These are phyloP conservation scores for Hystrix cristata DNA, from an alignment of 2,113 vertebrate genomes.

Conservation along the genomic window DNA sequence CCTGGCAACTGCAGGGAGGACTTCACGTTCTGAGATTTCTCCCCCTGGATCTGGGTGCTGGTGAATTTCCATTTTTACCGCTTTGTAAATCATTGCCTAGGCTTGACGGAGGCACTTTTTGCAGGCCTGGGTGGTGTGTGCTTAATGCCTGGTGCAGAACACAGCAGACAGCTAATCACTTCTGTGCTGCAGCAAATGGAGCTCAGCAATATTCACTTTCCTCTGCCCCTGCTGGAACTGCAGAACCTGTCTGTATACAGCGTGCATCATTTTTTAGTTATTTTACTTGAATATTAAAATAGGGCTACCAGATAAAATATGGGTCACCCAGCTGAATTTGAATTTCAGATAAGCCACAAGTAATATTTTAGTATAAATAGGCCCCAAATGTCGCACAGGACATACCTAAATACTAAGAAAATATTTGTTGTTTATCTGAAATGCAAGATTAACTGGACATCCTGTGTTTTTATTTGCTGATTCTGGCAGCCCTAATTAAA, in stretches of 20 bases:
- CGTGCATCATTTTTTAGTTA: neutral
- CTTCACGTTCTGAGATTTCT: constrained; percentile 52
- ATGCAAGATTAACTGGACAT: neutral
- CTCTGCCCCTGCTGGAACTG: neutral
- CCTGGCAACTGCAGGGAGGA: constrained; percentile 55
- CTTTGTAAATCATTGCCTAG: constrained; percentile 59
- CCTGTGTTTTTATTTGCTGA: constrained; percentile 13
- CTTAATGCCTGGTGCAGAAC: neutral
- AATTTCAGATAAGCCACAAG: constrained; percentile 26
- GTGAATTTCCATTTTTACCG: constrained; percentile 60
- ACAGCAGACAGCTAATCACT: neutral
- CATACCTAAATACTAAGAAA: neutral
- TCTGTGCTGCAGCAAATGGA: neutral
- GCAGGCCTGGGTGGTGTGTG: neutral
- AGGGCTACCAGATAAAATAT: neutral
- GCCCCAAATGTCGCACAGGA: neutral
- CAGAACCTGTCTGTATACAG: neutral
- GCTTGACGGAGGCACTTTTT: neutral
- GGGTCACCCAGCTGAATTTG: neutral
- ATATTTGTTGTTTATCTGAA: constrained; percentile 19
- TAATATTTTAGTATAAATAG: neutral
- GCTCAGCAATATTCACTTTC: neutral
- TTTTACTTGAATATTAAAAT: constrained; percentile 33
- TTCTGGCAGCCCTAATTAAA: neutral
- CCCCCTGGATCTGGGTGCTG: neutral